phyloP scores from a whole-genome alignment of 2,113 vertebrate species.

The Procavia capensis region DNA sequence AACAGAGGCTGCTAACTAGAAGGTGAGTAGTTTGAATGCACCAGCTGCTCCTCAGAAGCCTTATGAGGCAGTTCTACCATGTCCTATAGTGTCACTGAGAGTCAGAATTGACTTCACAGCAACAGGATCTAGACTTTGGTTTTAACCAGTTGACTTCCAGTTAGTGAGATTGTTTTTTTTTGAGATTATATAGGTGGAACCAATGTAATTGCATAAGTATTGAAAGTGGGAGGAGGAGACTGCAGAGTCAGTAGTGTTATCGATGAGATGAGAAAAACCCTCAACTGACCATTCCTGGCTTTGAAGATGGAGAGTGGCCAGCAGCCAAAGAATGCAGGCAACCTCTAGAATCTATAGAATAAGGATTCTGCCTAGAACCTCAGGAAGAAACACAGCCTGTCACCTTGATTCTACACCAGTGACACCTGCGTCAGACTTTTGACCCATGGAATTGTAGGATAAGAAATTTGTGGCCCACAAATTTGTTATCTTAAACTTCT shows the following conservation, averaged over 20 bases:
- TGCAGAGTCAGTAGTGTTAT: background rate
- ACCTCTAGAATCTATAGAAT: background rate
- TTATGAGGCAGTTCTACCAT: too few relatives aligned
- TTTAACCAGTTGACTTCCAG: too few relatives aligned
- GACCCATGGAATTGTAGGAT: background rate
- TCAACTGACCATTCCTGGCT: background rate
- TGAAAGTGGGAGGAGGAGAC: background rate
- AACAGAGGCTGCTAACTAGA: too few relatives aligned
- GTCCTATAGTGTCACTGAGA: too few relatives aligned
- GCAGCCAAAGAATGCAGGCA: background rate
- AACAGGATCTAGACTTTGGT: too few relatives aligned
- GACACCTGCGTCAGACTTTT: too few relatives aligned
- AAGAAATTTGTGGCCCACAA: background rate
- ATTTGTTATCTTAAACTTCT: too few relatives aligned
- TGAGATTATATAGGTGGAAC: background rate
- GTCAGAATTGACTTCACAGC: too few relatives aligned
- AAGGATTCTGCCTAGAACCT: background rate
- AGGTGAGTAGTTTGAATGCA: too few relatives aligned
- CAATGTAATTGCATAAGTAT: background rate
- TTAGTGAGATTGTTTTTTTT: background rate
- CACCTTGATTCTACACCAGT: too few relatives aligned
- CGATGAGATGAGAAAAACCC: background rate
- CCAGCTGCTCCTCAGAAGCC: too few relatives aligned
- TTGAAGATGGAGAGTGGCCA: background rate
- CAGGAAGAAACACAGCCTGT: background rate